These are phyloP conservation scores for Phainopepla nitens DNA, from an alignment of 2,113 vertebrate genomes.

Conservation along the genomic window DNA sequence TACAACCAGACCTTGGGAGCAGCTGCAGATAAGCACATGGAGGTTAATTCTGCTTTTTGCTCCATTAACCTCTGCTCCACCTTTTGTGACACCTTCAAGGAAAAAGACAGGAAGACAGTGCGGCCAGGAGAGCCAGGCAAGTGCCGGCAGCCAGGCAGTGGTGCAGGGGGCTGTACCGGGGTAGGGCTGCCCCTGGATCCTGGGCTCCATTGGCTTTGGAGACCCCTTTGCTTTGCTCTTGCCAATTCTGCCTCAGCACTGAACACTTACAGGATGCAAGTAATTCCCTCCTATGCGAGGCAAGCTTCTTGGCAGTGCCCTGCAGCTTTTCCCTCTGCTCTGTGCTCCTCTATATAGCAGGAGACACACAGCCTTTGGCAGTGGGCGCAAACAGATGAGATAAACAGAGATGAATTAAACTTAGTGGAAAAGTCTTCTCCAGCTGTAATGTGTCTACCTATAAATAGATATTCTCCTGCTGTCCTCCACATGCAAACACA, in stretches of 20 bases:
- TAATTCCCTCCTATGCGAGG: not conserved
- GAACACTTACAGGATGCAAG: not conserved
- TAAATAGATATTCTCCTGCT: constrained; percentile 1
- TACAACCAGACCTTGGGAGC: not conserved
- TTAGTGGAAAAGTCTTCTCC: constrained; percentile 10
- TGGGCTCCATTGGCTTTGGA: not conserved
- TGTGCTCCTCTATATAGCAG: not conserved
- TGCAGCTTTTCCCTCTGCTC: not conserved
- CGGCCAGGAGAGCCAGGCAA: rapidly evolving
- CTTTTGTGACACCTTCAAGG: not conserved
- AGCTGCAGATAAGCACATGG: not conserved
- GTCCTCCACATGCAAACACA: constrained; percentile 15
- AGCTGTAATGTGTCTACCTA: not conserved
- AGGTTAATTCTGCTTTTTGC: constrained; percentile 19
- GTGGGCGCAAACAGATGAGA: not conserved
- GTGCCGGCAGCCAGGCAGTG: not conserved
- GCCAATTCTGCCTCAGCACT: not conserved
- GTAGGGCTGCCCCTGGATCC: not conserved
- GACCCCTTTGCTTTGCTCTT: not conserved
- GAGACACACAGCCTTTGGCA: not conserved
- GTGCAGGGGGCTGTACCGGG: not conserved
- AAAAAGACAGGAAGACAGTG: not conserved
- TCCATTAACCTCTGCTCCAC: constrained; percentile 29
- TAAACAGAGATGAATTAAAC: constrained; percentile 6
- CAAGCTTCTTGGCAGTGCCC: not conserved